phyloP scores from a whole-genome alignment of 2,113 vertebrate species.

The Oenanthe oenanthe region DNA sequence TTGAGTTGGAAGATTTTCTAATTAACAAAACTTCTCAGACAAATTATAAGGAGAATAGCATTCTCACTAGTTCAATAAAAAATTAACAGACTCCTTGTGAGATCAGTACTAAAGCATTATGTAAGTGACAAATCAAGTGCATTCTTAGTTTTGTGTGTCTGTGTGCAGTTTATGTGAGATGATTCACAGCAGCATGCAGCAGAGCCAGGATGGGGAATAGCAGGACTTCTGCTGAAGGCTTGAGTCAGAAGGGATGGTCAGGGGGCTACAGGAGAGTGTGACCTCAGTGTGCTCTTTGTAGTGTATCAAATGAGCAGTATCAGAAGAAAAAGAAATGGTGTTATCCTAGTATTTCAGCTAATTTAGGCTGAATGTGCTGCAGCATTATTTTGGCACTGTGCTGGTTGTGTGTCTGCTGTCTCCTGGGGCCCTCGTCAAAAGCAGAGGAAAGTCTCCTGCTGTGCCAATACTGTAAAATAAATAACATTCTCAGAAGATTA shows the following conservation, averaged over 20 bases:
- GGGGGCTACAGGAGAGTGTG: neutral
- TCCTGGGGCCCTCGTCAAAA: neutral
- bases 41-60: neutral
- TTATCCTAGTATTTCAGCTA: neutral
- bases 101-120: conserved; percentile 2
- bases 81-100: neutral
- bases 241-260: neutral
- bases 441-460: conserved; percentile 36
- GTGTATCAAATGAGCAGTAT: neutral
- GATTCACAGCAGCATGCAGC: neutral
- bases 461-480: conserved; percentile 48
- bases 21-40: neutral
- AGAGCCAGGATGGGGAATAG: neutral
- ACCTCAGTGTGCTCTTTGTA: neutral
- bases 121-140: conserved; percentile 16
- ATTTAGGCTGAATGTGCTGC: neutral
- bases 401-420: conserved; percentile 13
- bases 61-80: neutral
- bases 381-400: neutral
- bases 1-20: neutral
- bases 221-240: neutral
- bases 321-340: neutral
- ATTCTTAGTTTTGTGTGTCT: neutral
- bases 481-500: conserved; percentile 60
- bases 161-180: neutral